Conservation (phyloP, 2,113 vertebrate species). For the Serilophus lunatus region DNA sequence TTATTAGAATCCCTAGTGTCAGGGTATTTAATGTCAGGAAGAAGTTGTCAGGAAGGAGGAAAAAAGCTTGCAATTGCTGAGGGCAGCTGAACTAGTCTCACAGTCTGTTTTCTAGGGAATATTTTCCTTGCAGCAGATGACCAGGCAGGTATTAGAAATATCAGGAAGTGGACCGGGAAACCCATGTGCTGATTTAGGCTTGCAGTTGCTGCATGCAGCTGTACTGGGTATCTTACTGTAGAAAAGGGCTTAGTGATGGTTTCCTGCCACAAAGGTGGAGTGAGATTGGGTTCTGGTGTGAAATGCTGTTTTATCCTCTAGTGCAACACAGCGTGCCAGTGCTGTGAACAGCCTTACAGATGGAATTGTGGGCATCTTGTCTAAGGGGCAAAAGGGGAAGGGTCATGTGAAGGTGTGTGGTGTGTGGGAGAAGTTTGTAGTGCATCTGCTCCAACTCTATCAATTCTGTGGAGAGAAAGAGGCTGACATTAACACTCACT, state of each 20-base stretch:
- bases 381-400: not conserved
- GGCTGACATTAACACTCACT: not conserved
- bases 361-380: not conserved
- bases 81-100: not conserved
- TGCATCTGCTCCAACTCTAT: not conserved
- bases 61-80: not conserved
- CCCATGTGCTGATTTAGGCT: not conserved
- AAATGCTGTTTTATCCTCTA: not conserved
- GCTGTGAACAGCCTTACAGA: not conserved
- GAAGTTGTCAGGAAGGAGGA: not conserved
- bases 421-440: not conserved
- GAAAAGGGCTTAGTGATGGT: not conserved
- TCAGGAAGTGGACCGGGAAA: not conserved
- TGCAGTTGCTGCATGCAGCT: not conserved
- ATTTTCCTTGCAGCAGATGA: not conserved
- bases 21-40: not conserved
- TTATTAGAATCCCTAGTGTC: not conserved
- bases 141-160: not conserved
- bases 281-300: not conserved
- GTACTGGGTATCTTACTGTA: not conserved
- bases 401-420: not conserved
- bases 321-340: fast-evolving
- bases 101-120: not conserved
- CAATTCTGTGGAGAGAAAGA: not conserved
- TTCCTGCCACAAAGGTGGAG: not conserved